These are phyloP conservation scores for Buceros bicornis DNA, from an alignment of 2,797 vertebrate species.

Conservation along the genomic window DNA sequence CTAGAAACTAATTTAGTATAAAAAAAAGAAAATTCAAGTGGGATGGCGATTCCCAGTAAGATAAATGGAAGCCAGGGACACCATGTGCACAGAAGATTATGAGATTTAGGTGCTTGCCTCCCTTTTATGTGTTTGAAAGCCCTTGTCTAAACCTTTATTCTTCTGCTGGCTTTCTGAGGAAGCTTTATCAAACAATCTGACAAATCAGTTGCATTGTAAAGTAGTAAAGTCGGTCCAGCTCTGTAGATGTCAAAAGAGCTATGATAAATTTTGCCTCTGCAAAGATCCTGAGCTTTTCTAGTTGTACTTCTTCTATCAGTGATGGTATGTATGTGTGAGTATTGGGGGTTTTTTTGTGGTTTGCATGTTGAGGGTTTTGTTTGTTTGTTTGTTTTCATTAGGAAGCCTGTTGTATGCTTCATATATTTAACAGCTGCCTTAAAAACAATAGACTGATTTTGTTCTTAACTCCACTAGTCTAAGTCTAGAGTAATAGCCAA, in stretches of 20 bases:
- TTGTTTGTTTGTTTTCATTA: not conserved
- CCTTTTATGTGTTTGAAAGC: not conserved
- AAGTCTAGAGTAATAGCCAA: constrained; percentile 2
- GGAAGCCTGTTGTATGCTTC: not conserved
- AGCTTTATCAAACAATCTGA: not conserved
- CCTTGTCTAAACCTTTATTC: not conserved
- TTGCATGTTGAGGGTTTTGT: not conserved
- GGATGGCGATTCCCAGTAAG: not conserved
- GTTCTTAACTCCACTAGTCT: not conserved
- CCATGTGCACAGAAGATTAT: not conserved
- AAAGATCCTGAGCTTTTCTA: not conserved
- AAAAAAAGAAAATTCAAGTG: not conserved
- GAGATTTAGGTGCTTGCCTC: not conserved
- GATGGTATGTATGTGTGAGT: not conserved
- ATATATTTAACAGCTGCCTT: not conserved
- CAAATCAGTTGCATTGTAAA: not conserved
- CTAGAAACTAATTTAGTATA: not conserved
- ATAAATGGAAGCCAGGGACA: not conserved
- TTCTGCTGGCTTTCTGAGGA: not conserved
- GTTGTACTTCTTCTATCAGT: not conserved
- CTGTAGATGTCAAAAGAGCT: not conserved
- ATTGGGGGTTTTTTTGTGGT: not conserved
- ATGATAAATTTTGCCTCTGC: not conserved
- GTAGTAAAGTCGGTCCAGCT: not conserved
- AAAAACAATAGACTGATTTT: not conserved